Evolutionary conservation across 2,797 vertebrate genomes (phyloP), one percentile per base, ranked within the genome.

Genomic region (Myotis planiceps): DNA sequence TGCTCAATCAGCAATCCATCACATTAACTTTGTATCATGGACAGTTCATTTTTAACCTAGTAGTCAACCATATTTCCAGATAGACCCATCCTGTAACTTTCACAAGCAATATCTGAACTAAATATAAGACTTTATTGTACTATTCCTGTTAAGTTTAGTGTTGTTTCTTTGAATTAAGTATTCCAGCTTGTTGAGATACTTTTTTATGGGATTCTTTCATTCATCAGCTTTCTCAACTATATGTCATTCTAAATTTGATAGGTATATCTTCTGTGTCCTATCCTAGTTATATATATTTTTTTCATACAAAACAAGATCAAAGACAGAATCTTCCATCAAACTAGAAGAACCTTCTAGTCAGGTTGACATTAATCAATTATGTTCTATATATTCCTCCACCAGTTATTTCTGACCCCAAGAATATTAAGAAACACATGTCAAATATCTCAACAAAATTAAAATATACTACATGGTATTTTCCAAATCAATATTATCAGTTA

Each of bases 381-480:
- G 2, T 0, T 91, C 5, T 49, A 51, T 39, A 63, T 39, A 89
- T 71, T 94, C 5, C 1, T 66, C 23, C 15, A 83, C 9, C 21
- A 53, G 23, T 72, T 81, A 72, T 25, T 78, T 90, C 13, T 88
- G 37, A 65, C 8, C 55, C 83, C 65, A 88, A 92, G 32, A 58
- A 65, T 96, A 79, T 82, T 81, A 69, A 49, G 39, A 68, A 88
- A 93, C 29, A 86, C 18, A 42, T 82, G 58, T 60, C 23, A 95
- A 63, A 53, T 94, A 79, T 69, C 23, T 95, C 66, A 88, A 42
- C 45, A 87, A 86, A 81, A 79, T 92, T 90, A 85, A 72, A 72
- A 84, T 87, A 42, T n/a, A 12, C 29, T 74, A 32, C n/a, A 4
- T 49, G 10, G 1, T 25, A 86, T 83, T 95, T 95, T 80, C 34